Base-by-base conservation (phyloP, 2,888 invertebrate genomes). In the Sylvicola fuscatus region DNA sequence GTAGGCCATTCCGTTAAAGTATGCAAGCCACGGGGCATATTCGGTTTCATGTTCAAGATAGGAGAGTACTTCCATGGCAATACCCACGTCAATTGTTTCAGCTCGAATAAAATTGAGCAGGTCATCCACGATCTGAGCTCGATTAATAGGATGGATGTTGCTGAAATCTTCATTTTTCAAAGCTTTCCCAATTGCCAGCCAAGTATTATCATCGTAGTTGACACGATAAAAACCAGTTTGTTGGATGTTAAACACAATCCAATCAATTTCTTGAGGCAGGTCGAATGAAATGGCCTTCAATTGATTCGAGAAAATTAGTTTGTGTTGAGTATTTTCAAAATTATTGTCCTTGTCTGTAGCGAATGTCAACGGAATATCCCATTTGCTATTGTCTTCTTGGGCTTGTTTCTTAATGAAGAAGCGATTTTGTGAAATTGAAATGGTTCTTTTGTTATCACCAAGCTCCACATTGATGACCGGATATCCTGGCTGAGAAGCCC, bases 51-150 rank as follows among this genome's bases (percentile, higher is more conserved):
- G 56, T 36, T 60, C 53, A 40, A 90, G 59, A 59, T 83, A 90
- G 2, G 65, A 61, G 0, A 76, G 61, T 15, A 81, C 61, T 12
- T 65, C 60, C 31, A 89, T 63, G 0, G 77, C 71, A n/a, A 64
- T 53, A 0, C 54, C 50, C 48, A 81, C 80, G 1, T 53, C 46
- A 40, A 78, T 56, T 14, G 65, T 45, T 2, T 69, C 68, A n/a
- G 71, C 66, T 33, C 75, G 65, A n/a, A 80, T 82, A 38, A 79
- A 63, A 53, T 73, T 73, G 44, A 80, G 63, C 2, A 76, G 64
- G 53, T 92, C 92, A 46, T 89, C 80, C 10, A 90, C 67, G 15
- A 78, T 63, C 63, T 86, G 82, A 3, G 81, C 83, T 45, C 76
- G 65, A 52, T 81, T 81, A 10, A 72, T 53, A 31, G 68, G 65